phyloP scores from a whole-genome alignment of 2,113 vertebrate genomes.

The Anarrhichthys ocellatus region DNA sequence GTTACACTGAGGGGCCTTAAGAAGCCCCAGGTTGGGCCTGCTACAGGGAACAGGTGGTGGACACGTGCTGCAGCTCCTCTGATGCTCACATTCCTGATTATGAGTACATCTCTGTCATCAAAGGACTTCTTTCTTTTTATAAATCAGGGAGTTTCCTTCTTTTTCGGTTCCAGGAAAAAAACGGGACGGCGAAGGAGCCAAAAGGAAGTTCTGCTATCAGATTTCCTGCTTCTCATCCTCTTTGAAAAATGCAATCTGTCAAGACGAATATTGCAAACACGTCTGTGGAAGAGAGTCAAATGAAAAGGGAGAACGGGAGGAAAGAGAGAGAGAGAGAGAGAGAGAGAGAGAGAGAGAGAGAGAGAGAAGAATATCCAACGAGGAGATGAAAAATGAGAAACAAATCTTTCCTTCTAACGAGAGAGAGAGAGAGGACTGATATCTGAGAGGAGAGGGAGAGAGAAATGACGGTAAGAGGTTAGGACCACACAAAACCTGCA shows the following conservation, averaged over 20 bases:
- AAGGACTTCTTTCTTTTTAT: constrained; percentile 34
- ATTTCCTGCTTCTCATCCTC: constrained; percentile 30
- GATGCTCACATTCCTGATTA: constrained; percentile 65
- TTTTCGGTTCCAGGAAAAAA: constrained; percentile 31
- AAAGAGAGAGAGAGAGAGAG: not conserved
- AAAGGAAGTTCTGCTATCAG: constrained; percentile 48
- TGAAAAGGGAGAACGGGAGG: not conserved
- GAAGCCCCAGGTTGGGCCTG: constrained; percentile 52
- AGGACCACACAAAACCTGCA: constrained; percentile 73
- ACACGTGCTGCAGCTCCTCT: constrained; percentile 55
- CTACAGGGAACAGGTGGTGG: constrained; percentile 68
- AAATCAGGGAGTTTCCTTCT: constrained; percentile 48
- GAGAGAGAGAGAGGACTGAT: not conserved
- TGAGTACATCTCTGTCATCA: constrained; percentile 62
- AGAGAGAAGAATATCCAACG: not conserved
- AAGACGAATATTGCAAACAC: constrained; percentile 38
- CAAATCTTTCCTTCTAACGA: constrained; percentile 22
- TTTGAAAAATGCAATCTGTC: constrained; percentile 46
- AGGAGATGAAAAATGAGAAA: constrained; percentile 8
- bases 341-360: not conserved
- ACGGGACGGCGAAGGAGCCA: constrained; percentile 6
- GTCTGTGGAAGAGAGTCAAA: constrained; percentile 11
- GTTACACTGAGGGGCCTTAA: constrained; percentile 45
- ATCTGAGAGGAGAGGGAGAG: constrained; percentile 29
- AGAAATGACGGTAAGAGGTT: constrained; percentile 35